Evolutionary conservation across 2,113 vertebrate species (phyloP).

Genomic region (Grallaria varia): DNA sequence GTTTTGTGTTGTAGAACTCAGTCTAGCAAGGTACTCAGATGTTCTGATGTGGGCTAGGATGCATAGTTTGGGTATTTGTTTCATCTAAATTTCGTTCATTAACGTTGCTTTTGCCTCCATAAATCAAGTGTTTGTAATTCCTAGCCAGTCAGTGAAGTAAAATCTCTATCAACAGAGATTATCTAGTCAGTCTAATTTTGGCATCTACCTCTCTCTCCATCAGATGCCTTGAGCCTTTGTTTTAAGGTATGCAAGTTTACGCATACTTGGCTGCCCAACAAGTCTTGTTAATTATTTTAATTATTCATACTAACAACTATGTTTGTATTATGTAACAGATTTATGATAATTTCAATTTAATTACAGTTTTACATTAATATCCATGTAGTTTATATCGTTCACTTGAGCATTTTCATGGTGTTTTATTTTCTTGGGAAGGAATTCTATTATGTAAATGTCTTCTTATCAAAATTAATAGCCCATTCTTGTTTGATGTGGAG

Average conservation of each 20-base stretch:
- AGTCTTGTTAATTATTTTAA: not conserved
- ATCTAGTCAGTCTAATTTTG: not conserved
- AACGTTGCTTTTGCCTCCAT: not conserved
- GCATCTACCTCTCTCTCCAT: not conserved
- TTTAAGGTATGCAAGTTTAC: not conserved
- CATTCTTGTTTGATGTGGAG: constrained; percentile 39
- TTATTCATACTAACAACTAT: not conserved
- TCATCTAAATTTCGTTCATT: not conserved
- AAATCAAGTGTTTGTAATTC: not conserved
- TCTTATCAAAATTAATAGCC: constrained; percentile 59
- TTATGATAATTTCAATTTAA: constrained; percentile 40
- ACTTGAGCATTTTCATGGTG: constrained; percentile 11
- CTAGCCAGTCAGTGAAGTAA: not conserved
- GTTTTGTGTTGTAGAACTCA: not conserved
- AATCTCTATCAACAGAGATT: not conserved
- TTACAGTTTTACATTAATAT: constrained; percentile 45
- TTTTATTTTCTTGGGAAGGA: constrained; percentile 39
- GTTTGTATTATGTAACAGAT: not conserved
- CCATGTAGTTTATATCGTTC: not conserved
- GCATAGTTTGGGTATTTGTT: not conserved
- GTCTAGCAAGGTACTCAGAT: not conserved
- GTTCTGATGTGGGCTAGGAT: not conserved
- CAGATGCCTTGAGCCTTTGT: not conserved
- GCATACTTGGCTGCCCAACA: not conserved
- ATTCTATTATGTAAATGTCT: constrained; percentile 36